Evolutionary conservation across 2,888 invertebrate genomes (phyloP), one percentile per base, ranked within the genome.

Genomic region (Melanchra persicariae): DNA sequence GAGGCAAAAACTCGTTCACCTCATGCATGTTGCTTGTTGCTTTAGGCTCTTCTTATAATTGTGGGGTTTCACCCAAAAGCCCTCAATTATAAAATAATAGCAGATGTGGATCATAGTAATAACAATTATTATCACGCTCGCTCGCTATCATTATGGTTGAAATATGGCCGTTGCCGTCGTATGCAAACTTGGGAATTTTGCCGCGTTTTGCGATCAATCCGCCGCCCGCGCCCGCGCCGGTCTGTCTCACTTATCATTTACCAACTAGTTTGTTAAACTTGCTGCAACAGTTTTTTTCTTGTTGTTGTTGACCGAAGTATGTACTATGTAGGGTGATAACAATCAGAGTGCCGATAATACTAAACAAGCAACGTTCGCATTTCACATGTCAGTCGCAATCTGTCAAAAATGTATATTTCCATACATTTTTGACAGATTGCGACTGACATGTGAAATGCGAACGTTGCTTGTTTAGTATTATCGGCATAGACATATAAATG

Each of bases 51-150:
- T 90, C 91, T 95, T 92, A 96, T 96, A 96, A 96, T 96, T 96
- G 95, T 90, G 90, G 95, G 95, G 94, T 96, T 95, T 95, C 94
- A 93, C 94, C 94, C 94, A 94, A 96, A 95, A 95, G 91, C 94
- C 95, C 91, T 94, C 95, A 96, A 96, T 96, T 96, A 96, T 96
- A 95, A 96, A 95, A 95, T 96, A 96, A 96, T 96, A 95, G 94
- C 94, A 95, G 95, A 95, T 95, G 95, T 93, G 95, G 94, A 94
- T 95, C 95, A 94, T 95, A 95, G 95, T 96, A 96, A 96, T 96
- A 95, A 95, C 95, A 96, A 96, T 96, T 95, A 96, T 96, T 96
- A 96, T 95, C 95, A 94, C 96, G 95, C 95, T 94, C 92, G 91
- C 90, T 88, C 84, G 91, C 91, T 93, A 92, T 95, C 93, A 96